phyloP scores from a whole-genome alignment of 2,888 invertebrate species.

The Macrosiphum euphorbiae region DNA sequence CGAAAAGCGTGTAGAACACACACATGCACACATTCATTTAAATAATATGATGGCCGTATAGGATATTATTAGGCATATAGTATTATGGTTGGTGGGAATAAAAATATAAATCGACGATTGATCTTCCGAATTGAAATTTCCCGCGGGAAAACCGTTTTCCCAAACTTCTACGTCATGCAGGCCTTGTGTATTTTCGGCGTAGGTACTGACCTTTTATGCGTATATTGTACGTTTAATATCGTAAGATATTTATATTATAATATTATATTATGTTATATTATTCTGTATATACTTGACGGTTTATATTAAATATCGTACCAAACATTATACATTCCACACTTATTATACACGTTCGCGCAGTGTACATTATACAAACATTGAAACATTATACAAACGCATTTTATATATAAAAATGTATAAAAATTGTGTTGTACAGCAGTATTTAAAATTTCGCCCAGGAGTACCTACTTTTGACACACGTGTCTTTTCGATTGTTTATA shows the following conservation, averaged over 20 bases:
- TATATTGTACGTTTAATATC: background rate
- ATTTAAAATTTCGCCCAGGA: too few relatives aligned
- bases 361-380: background rate
- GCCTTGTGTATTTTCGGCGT: too few relatives aligned
- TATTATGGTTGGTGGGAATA: background rate
- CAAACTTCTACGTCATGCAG: background rate
- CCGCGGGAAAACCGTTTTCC: conserved; percentile 28
- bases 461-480: too few relatives aligned
- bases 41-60: background rate
- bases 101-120: conserved; percentile 12
- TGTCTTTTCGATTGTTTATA: too few relatives aligned
- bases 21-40: background rate
- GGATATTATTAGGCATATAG: too few relatives aligned
- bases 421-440: too few relatives aligned
- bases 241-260: background rate
- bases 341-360: background rate
- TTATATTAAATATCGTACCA: background rate
- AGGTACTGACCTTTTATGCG: background rate
- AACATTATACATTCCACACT: background rate
- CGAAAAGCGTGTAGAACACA: too few relatives aligned
- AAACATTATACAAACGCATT: too few relatives aligned
- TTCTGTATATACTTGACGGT: background rate
- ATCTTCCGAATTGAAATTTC: conserved; percentile 28
- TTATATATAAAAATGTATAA: too few relatives aligned
- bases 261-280: background rate